phyloP scores from a whole-genome alignment of 2,113 vertebrate species.

The Malaclemys terrapin region DNA sequence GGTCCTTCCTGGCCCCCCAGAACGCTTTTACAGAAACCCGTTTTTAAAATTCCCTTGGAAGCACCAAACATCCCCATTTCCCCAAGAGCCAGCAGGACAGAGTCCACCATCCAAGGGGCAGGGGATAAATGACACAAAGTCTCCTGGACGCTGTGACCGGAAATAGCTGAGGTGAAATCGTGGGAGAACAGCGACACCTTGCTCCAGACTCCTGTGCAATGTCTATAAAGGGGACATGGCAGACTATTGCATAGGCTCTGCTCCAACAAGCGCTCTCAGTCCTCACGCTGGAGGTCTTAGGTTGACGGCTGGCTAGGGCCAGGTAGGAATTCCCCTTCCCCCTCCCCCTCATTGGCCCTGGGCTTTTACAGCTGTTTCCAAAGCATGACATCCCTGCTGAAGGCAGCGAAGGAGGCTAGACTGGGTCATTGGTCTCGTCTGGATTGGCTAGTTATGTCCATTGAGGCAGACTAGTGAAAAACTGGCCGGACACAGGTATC shows the following conservation, averaged over 20 bases:
- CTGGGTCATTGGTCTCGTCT: not conserved
- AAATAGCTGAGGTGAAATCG: not conserved
- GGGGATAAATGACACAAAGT: not conserved
- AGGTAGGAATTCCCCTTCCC: not conserved
- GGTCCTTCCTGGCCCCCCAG: not conserved
- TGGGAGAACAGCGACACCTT: not conserved
- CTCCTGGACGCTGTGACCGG: not conserved
- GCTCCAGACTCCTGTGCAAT: not conserved
- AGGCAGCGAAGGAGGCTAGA: not conserved
- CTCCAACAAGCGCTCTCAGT: not conserved
- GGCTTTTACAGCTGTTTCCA: not conserved
- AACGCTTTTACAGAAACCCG: not conserved
- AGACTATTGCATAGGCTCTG: not conserved
- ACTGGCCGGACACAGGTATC: not conserved
- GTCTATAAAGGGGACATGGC: not conserved
- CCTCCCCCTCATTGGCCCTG: not conserved
- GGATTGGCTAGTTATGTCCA: not conserved
- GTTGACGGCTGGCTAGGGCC: not conserved
- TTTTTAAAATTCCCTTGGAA: not conserved
- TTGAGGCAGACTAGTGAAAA: not conserved
- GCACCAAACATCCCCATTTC: not conserved
- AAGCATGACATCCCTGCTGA: not conserved
- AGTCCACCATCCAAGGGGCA: not conserved
- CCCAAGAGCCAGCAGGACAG: not conserved
- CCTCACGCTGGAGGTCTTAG: not conserved